These are phyloP conservation scores for Tamandua tetradactyla DNA, from an alignment of 2,797 vertebrate species.

Conservation along the genomic window DNA sequence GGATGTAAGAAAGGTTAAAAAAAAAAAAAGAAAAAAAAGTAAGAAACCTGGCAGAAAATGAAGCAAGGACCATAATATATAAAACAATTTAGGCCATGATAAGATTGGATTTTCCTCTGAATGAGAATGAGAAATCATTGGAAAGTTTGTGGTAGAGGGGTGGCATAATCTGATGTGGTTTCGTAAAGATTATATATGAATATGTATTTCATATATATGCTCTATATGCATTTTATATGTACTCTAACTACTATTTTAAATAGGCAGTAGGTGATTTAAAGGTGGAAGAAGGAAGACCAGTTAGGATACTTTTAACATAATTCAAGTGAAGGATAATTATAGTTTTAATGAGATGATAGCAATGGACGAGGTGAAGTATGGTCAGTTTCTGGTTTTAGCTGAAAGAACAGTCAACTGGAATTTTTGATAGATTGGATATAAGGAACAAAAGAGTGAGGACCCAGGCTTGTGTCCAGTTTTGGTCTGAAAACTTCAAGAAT, in stretches of 20 bases:
- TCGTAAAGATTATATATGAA: background rate
- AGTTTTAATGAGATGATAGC: background rate
- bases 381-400: background rate
- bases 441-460: background rate
- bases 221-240: too few species aligned
- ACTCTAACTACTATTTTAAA: background rate
- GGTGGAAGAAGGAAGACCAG: background rate
- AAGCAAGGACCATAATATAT: background rate
- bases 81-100: background rate
- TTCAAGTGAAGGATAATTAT: background rate
- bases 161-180: background rate
- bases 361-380: background rate
- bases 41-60: background rate
- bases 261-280: background rate
- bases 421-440: too few species aligned
- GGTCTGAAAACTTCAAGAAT: background rate
- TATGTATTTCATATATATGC: too few species aligned
- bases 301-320: background rate
- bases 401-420: background rate
- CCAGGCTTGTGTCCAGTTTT: background rate
- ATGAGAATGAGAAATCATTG: background rate
- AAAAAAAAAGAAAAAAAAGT: background rate
- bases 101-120: background rate
- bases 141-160: background rate
- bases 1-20: background rate